These are phyloP conservation scores for Plestiodon gilberti DNA, from an alignment of 2,113 vertebrate genomes.

Conservation along the genomic window DNA sequence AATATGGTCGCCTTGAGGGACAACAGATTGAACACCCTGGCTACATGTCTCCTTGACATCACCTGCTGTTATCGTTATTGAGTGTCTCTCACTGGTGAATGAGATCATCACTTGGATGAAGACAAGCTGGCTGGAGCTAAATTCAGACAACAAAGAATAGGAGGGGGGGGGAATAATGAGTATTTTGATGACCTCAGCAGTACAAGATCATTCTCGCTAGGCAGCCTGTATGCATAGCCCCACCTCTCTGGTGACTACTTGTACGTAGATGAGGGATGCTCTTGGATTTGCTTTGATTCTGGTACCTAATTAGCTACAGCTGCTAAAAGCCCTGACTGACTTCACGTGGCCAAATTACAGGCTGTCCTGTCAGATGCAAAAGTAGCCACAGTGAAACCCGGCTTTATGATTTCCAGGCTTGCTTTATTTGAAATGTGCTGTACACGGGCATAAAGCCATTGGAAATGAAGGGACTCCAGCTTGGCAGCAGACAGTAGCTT, in stretches of 20 bases:
- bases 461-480: neutral
- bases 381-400: neutral
- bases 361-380: neutral
- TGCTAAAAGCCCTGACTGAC: neutral
- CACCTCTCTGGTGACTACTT: neutral
- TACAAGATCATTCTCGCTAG: slow-evolving; percentile 9
- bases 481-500: neutral
- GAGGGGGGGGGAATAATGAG: neutral
- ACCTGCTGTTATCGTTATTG: slow-evolving; percentile 27
- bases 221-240: neutral
- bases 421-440: neutral
- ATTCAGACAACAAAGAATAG: neutral
- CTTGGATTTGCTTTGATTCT: neutral
- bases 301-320: slow-evolving; percentile 15
- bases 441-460: neutral
- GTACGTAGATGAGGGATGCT: neutral
- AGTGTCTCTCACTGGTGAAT: slow-evolving; percentile 19
- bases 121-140: neutral
- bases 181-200: neutral
- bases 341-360: slow-evolving; percentile 2
- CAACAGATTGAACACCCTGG: neutral
- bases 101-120: slow-evolving; percentile 10
- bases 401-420: slow-evolving; percentile 8
- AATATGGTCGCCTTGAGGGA: neutral
- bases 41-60: neutral